These are phyloP conservation scores for Holacanthella duospinosa DNA, from an alignment of 2,888 invertebrate genomes.

Conservation along the genomic window DNA sequence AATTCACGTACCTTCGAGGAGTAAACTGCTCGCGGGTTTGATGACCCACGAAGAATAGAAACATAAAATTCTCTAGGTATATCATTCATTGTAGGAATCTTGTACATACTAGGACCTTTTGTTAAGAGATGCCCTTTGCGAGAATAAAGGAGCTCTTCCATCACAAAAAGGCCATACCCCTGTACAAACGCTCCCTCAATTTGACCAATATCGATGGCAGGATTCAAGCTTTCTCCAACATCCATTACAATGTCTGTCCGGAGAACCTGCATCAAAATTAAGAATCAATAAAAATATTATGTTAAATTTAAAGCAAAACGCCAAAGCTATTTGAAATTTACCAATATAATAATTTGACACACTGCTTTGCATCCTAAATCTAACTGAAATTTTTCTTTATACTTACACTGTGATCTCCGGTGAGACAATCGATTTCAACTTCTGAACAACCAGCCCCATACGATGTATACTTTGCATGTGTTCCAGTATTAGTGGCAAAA, in stretches of 20 bases:
- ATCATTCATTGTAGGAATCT: constrained; percentile 84
- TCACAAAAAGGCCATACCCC: constrained; percentile 81
- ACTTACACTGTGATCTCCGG: constrained; percentile 73
- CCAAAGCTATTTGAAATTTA: constrained; percentile 9
- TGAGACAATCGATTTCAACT: constrained; percentile 88
- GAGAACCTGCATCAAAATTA: constrained; percentile 49
- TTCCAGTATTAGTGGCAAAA: constrained; percentile 16
- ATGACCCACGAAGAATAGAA: constrained; percentile 71
- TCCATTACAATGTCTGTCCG: constrained; percentile 94
- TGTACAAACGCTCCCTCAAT: constrained; percentile 91
- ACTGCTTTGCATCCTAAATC: background rate
- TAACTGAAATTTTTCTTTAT: background rate
- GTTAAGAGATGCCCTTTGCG: constrained; percentile 70
- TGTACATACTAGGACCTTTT: constrained; percentile 85
- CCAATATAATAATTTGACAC: constrained; percentile 2
- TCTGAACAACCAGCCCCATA: constrained; percentile 76
- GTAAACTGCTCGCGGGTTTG: constrained; percentile 82
- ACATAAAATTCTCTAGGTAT: constrained; percentile 89
- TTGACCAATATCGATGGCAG: constrained; percentile 93
- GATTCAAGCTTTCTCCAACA: constrained; percentile 85
- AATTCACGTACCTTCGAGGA: constrained; percentile 84
- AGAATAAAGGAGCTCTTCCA: constrained; percentile 81
- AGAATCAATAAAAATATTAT: background rate
- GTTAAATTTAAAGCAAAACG: constrained; percentile 10
- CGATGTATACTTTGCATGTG: constrained; percentile 68